These are phyloP conservation scores for Agonopterix alstromeriana DNA, from an alignment of 2,888 invertebrate genomes.

Conservation along the genomic window DNA sequence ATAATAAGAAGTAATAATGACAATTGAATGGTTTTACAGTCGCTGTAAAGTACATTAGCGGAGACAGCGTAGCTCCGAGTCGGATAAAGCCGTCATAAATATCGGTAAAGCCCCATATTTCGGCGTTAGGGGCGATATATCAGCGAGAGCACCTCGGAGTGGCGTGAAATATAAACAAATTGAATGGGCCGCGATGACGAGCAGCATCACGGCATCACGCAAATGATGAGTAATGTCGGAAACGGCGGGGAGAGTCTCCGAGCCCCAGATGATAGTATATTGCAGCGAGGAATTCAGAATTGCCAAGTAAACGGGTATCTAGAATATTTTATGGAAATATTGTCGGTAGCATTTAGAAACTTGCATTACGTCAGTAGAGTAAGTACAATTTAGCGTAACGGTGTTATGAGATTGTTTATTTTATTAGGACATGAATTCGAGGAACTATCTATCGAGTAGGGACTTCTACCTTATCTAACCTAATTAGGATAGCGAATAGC, in stretches of 20 bases:
- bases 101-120: slow-evolving; percentile 67
- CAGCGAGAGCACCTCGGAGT: slow-evolving; percentile 63
- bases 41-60: slow-evolving; percentile 51
- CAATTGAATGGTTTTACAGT: slow-evolving; percentile 32
- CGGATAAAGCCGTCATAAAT: slow-evolving; percentile 64
- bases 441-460: too few species aligned
- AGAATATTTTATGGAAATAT: not conserved
- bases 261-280: not conserved
- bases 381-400: too few species aligned
- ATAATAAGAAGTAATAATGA: slow-evolving; percentile 27
- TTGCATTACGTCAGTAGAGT: too few species aligned
- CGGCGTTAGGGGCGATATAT: slow-evolving; percentile 60
- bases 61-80: slow-evolving; percentile 34
- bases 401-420: too few species aligned
- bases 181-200: slow-evolving; percentile 67
- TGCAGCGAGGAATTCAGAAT: slow-evolving; percentile 16
- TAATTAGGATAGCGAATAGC: too few species aligned
- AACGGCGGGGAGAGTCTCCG: not conserved
- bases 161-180: slow-evolving; percentile 75
- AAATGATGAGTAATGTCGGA: slow-evolving; percentile 68
- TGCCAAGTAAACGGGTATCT: slow-evolving; percentile 12
- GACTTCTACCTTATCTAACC: too few species aligned
- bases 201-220: slow-evolving; percentile 37
- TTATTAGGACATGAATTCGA: too few species aligned
- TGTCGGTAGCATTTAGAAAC: too few species aligned